These are phyloP conservation scores for Triplophysa bombifrons DNA, from an alignment of 2,797 vertebrate genomes.

Conservation along the genomic window DNA sequence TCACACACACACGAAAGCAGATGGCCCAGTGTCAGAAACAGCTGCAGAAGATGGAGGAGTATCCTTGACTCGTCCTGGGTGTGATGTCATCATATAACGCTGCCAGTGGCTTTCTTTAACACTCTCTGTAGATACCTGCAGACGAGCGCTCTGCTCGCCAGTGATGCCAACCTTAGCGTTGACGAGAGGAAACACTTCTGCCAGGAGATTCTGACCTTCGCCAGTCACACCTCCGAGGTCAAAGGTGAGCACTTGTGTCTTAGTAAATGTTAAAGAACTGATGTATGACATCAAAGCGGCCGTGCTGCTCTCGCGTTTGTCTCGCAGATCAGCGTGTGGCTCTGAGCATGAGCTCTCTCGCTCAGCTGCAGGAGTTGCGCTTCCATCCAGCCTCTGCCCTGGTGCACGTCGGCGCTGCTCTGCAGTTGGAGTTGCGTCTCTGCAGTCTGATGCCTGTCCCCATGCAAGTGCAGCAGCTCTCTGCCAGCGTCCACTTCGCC, in stretches of 20 bases:
- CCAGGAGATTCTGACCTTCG: slow-evolving; percentile 89
- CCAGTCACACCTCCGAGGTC: slow-evolving; percentile 70
- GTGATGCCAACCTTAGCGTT: slow-evolving; percentile 83
- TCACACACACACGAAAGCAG: slow-evolving; percentile 94
- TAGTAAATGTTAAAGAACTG: too few relatives aligned
- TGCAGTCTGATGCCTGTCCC: slow-evolving; percentile 88
- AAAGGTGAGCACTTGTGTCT: slow-evolving; percentile 70
- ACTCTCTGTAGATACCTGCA: slow-evolving; percentile 85
- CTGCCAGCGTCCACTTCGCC: slow-evolving; percentile 86
- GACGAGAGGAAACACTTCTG: slow-evolving; percentile 89
- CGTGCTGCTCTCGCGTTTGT: too few relatives aligned
- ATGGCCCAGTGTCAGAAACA: slow-evolving; percentile 93
- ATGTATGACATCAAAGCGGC: too few relatives aligned
- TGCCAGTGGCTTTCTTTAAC: slow-evolving; percentile 75
- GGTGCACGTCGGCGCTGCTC: slow-evolving; percentile 86
- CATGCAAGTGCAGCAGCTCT: slow-evolving; percentile 84
- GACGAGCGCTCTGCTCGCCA: slow-evolving; percentile 91
- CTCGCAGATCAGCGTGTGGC: slow-evolving; percentile 76
- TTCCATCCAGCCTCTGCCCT: slow-evolving; percentile 85
- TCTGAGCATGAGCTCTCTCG: slow-evolving; percentile 87
- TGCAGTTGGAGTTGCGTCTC: slow-evolving; percentile 86
- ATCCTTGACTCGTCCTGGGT: slow-evolving; percentile 77
- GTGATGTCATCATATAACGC: background rate
- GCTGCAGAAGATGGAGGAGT: slow-evolving; percentile 89
- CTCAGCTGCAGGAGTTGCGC: slow-evolving; percentile 83